A percentile compares a stretch with the other conserved stretches of the same genome.
These are phyloP conservation scores for Polyommatus icarus DNA, from an alignment of 2,888 invertebrate species.

Conservation along the genomic window DNA sequence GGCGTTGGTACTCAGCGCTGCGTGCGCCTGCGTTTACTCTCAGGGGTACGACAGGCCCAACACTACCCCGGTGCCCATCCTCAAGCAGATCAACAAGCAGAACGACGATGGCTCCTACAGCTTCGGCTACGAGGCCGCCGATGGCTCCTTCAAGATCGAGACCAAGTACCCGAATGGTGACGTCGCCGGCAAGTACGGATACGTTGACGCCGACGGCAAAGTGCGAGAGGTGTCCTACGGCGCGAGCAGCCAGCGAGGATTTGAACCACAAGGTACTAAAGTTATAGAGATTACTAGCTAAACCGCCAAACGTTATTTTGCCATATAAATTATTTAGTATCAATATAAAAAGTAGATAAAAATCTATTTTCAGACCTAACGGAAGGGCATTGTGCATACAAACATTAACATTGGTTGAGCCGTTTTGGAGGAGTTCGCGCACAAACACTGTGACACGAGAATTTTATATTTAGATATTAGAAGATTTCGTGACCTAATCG, in stretches of 20 bases:
- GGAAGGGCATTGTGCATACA: too few relatives aligned
- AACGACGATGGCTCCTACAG: slow-evolving; percentile 94
- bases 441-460: too few relatives aligned
- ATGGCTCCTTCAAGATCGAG: slow-evolving; percentile 93
- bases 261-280: slow-evolving; percentile 88
- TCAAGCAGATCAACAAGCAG: slow-evolving; percentile 91
- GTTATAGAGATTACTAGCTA: too few relatives aligned
- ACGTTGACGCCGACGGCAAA: slow-evolving; percentile 88
- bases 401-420: too few relatives aligned
- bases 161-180: slow-evolving; percentile 92
- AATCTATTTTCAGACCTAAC: too few relatives aligned
- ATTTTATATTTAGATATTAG: too few relatives aligned
- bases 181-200: slow-evolving; percentile 94
- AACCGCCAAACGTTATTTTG: too few relatives aligned
- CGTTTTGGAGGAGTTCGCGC: too few relatives aligned
- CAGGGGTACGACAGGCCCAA: slow-evolving; percentile 74
- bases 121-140: slow-evolving; percentile 92
- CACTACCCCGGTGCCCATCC: slow-evolving; percentile 89
- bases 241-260: slow-evolving; percentile 88
- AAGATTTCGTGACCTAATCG: too few relatives aligned
- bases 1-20: slow-evolving; percentile 43
- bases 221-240: slow-evolving; percentile 91
- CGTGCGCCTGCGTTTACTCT: slow-evolving; percentile 57
- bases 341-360: too few relatives aligned
- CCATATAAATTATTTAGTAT: too few relatives aligned